Conservation (phyloP, 2,797 vertebrate species). For the Falco biarmicus region DNA sequence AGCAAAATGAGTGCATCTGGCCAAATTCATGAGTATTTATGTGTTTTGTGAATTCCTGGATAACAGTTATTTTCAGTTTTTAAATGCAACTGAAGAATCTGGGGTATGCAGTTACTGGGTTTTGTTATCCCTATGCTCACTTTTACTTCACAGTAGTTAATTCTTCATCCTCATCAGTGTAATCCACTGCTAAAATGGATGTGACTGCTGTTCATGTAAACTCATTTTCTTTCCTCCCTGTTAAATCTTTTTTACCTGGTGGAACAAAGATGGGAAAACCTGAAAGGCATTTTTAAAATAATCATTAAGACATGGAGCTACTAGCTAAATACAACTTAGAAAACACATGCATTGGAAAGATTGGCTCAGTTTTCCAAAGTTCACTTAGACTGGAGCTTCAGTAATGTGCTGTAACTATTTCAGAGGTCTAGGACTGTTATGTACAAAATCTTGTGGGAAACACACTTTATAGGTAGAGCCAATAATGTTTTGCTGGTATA, state of each 20-base stretch:
- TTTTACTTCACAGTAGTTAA: not conserved
- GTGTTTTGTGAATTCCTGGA: not conserved
- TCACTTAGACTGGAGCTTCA: not conserved
- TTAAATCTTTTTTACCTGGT: not conserved
- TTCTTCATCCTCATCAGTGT: not conserved
- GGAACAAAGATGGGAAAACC: not conserved
- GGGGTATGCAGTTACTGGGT: not conserved
- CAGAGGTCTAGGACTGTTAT: not conserved
- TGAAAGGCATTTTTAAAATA: not conserved
- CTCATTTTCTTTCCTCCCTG: not conserved
- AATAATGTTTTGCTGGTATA: not conserved
- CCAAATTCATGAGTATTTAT: not conserved
- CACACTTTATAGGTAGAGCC: not conserved
- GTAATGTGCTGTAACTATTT: not conserved
- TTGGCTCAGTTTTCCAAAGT: not conserved
- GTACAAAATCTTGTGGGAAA: not conserved
- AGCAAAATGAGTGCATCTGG: not conserved
- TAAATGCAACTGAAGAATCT: not conserved
- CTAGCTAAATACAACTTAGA: not conserved
- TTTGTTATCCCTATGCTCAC: not conserved
- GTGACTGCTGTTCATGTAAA: not conserved
- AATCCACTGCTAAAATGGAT: not conserved
- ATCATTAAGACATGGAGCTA: not conserved
- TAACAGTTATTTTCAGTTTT: not conserved
- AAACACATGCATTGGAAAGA: not conserved